These are phyloP conservation scores for Atherinosoma microstoma DNA, from an alignment of 2,797 vertebrate genomes.

Conservation along the genomic window DNA sequence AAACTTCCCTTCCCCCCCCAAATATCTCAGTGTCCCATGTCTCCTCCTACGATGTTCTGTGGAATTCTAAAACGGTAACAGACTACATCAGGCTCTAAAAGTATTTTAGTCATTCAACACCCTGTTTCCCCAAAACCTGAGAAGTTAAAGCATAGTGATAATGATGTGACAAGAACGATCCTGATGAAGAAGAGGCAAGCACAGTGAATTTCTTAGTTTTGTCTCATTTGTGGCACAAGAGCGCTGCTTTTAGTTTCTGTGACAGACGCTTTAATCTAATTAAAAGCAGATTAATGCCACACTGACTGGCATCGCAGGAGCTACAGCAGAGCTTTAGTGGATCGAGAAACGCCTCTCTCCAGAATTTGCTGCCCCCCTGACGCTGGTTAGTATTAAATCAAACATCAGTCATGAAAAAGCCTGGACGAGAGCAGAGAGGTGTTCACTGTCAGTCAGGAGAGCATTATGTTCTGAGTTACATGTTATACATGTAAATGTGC, in stretches of 20 bases:
- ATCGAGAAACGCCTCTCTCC: conserved; percentile 15
- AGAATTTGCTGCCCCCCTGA: conserved; percentile 40
- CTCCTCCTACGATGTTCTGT: conserved; percentile 29
- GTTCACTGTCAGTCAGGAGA: not conserved
- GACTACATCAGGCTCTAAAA: conserved; percentile 41
- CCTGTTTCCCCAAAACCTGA: conserved; percentile 49
- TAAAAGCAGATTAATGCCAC: conserved; percentile 76
- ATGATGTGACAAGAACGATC: conserved; percentile 64
- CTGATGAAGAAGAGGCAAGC: conserved; percentile 53
- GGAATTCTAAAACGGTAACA: conserved; percentile 25
- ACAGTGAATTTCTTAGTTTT: conserved; percentile 68
- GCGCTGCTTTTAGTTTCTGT: conserved; percentile 60
- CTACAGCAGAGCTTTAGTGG: conserved; percentile 44
- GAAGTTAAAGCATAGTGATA: conserved; percentile 64
- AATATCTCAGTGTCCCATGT: conserved; percentile 3
- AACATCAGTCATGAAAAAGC: conserved; percentile 40
- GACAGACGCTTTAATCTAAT: conserved; percentile 73
- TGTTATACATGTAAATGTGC: conserved; percentile 20
- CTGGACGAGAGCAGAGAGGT: conserved; percentile 11
- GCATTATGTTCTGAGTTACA: not conserved
- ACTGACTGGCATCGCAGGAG: conserved; percentile 47
- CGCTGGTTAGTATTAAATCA: conserved; percentile 43
- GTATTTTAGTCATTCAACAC: conserved; percentile 49
- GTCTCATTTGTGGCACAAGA: conserved; percentile 57
- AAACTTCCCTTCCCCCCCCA: conserved; percentile 29